Evolutionary conservation across 2,888 invertebrate genomes (phyloP).

Genomic region (Leptothorax acervorum): DNA sequence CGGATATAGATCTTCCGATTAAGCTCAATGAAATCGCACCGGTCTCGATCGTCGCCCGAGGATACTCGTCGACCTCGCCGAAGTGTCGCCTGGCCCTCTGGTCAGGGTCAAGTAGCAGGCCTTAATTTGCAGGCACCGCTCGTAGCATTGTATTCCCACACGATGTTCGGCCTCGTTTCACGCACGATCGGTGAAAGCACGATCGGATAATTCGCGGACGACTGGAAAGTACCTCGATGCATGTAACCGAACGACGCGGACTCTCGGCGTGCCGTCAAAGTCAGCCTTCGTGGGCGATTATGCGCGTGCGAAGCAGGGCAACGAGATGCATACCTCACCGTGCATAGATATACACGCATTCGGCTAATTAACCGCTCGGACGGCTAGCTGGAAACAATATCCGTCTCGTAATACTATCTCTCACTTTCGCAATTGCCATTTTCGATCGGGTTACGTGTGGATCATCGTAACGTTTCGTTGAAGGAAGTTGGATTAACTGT

Average conservation of each 20-base stretch:
- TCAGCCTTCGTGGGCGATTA: slow-evolving; percentile 38
- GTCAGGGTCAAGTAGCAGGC: slow-evolving; percentile 55
- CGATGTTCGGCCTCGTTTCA: slow-evolving; percentile 61
- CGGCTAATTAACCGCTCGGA: slow-evolving; percentile 38
- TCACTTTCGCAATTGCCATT: slow-evolving; percentile 40
- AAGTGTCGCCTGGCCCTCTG: slow-evolving; percentile 30
- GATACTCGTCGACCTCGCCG: slow-evolving; percentile 6
- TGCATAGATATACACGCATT: slow-evolving; percentile 8
- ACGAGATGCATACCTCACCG: slow-evolving; percentile 33
- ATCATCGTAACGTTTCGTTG: slow-evolving; percentile 1
- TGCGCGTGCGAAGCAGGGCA: slow-evolving; percentile 44
- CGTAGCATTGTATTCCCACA: slow-evolving; percentile 45
- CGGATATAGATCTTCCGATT: not conserved
- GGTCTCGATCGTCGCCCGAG: not conserved
- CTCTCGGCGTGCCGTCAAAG: slow-evolving; percentile 24
- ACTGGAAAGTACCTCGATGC: slow-evolving; percentile 55
- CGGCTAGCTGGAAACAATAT: slow-evolving; percentile 33
- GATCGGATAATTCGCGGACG: slow-evolving; percentile 41
- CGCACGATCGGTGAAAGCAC: slow-evolving; percentile 68
- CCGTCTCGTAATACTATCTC: slow-evolving; percentile 36
- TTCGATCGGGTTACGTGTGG: slow-evolving; percentile 40
- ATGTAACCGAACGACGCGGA: slow-evolving; percentile 5
- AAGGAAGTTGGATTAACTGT: slow-evolving; percentile 9
- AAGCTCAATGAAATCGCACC: not conserved
- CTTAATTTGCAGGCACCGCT: slow-evolving; percentile 51